Percentiles rank a stretch among this genome's conserved stretches.
Conservation (phyloP, 1,140 invertebrate genomes). For the Liolophura sinensis region DNA sequence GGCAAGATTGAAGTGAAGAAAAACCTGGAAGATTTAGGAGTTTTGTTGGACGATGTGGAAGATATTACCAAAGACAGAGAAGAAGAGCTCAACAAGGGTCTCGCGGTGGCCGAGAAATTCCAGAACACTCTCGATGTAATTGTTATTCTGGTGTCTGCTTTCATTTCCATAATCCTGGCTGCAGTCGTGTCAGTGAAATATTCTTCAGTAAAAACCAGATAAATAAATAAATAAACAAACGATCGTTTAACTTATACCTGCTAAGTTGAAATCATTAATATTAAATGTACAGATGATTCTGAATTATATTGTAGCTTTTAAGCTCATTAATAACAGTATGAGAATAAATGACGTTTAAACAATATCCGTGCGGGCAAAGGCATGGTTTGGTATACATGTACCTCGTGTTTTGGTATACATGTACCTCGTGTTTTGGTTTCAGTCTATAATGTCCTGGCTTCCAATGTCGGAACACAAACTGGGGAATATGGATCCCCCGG, state of each 20-base stretch:
- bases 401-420: conserved; percentile 39
- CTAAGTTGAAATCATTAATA: no score
- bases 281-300: no score
- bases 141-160: conserved; percentile 37
- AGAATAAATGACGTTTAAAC: no score
- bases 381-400: no score
- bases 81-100: conserved; percentile 85
- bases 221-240: no score
- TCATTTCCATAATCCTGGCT: conserved; percentile 88
- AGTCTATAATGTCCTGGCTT: conserved; percentile 88
- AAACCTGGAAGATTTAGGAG: conserved; percentile 75
- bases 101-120: conserved; percentile 94
- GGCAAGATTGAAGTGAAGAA: conserved; percentile 97
- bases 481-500: conserved; percentile 80
- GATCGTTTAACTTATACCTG: no score
- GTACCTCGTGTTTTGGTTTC: conserved; percentile 47
- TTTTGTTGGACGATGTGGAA: conserved; percentile 50
- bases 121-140: conserved; percentile 83
- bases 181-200: no score
- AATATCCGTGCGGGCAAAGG: no score
- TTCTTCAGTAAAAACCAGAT: no score
- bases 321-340: no score
- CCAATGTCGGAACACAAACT: conserved; percentile 88
- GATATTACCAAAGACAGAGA: conserved; percentile 49
- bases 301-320: no score